Base-by-base conservation (phyloP, 1,140 invertebrate species). In the Cecropterus lyciades region DNA sequence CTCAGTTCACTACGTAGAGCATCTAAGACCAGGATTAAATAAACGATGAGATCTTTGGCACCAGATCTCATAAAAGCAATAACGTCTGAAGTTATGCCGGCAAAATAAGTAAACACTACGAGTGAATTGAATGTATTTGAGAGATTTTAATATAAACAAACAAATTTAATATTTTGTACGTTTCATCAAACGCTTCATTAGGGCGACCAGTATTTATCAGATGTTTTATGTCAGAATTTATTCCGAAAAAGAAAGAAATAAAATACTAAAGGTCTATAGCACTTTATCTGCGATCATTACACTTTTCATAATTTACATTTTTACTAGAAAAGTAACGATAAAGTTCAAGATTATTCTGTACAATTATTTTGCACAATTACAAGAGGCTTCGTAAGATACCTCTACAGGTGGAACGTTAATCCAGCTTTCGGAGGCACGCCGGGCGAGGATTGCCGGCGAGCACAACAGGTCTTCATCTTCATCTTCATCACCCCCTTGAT, bases 391-490 rank as follows among this genome's bases (percentile, higher is more conserved):
- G n/a, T 37, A 37, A 37, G 33, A 69, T 95, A 96, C 96, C 96
- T 97, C 96, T 45, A 96, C 94, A 30, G 96, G 96, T 77, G 96
- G 96, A 51, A 96, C 95, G 67, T 96, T 95, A 60, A 97, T 97
- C 96, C 96, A 97, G 79, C 96, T 97, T 78, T 97, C 96, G 11
- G 96, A 96, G 17, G 96, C 96, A 55, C 96, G 92, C 43, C 96
- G 93, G 43, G 96, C 96, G 93, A 97, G 94, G 43, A 97, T 93
- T 40, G 96, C 96, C 43, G 96, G 96, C 71, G 96, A 97, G 92
- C 95, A 97, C 93, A 97, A 94, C 71, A 97, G 93, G 74, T 96
- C 96, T 85, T 96, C 96, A 73, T 97, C 96, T 84, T 97, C 96
- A 27, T 95, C 93, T 65, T 95, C 95, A 55, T 94, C 93, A 20